These are phyloP conservation scores for Phlogophora meticulosa DNA, from an alignment of 2,888 invertebrate species.

Conservation along the genomic window DNA sequence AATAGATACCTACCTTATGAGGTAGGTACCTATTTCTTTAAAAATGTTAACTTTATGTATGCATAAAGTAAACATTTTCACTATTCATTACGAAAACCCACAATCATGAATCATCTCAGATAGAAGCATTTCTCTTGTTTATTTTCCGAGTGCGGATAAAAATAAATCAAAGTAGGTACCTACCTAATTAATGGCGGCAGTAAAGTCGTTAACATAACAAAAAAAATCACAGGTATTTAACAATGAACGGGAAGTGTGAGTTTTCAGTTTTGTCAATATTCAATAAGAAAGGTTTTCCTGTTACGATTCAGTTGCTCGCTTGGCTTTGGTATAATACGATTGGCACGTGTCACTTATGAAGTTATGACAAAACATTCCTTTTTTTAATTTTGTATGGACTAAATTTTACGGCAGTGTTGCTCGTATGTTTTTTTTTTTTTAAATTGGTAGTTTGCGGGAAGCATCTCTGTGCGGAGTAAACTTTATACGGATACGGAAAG, in stretches of 20 bases:
- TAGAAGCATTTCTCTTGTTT: too few relatives aligned
- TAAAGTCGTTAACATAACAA: slow-evolving; percentile 34
- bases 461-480: not conserved
- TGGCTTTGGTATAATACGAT: slow-evolving; percentile 26
- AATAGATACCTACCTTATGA: too few relatives aligned
- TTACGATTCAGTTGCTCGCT: slow-evolving; percentile 20
- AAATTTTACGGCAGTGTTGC: slow-evolving; percentile 13
- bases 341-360: slow-evolving; percentile 30
- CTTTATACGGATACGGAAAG: not conserved
- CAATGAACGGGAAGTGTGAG: slow-evolving; percentile 48
- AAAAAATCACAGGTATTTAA: slow-evolving; percentile 22
- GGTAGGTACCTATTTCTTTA: too few relatives aligned
- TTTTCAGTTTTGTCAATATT: slow-evolving; percentile 49
- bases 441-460: not conserved
- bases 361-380: too few relatives aligned
- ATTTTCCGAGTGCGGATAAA: too few relatives aligned
- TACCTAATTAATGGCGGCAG: not conserved
- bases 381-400: slow-evolving; percentile 23
- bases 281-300: slow-evolving; percentile 40
- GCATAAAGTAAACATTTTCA: too few relatives aligned
- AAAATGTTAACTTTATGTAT: too few relatives aligned
- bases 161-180: slow-evolving; percentile 10
- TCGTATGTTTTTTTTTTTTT: slow-evolving; percentile 11
- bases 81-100: too few relatives aligned
- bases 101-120: too few relatives aligned